Evolutionary conservation across 2,888 invertebrate species (phyloP).

Genomic region (Euplexia lucipara): DNA sequence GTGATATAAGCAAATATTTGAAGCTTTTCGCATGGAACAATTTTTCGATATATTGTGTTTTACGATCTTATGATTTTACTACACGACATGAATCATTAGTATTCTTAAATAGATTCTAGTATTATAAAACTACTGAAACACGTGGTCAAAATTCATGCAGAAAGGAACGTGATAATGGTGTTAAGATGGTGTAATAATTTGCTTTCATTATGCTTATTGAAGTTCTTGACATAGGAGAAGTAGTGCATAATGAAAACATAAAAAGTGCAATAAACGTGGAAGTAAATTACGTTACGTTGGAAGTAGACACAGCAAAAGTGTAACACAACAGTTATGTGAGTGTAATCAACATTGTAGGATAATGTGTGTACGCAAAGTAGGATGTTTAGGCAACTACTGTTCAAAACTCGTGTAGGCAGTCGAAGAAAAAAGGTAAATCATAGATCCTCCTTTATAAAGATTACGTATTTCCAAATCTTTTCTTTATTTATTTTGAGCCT

Average conservation of each 20-base stretch:
- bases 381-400: constrained; percentile 54
- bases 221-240: constrained; percentile 21
- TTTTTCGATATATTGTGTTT: constrained; percentile 21
- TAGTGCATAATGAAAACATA: constrained; percentile 39
- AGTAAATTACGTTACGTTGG: constrained; percentile 8
- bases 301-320: constrained; percentile 49
- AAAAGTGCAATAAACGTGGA: constrained; percentile 38
- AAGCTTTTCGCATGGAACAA: constrained; percentile 44
- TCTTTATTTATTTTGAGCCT: constrained; percentile 2
- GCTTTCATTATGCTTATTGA: constrained; percentile 19
- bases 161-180: constrained; percentile 7
- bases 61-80: constrained; percentile 22
- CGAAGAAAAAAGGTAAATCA: constrained; percentile 55
- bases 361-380: constrained; percentile 60
- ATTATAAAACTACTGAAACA: constrained; percentile 31
- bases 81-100: constrained; percentile 18
- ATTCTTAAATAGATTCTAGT: constrained; percentile 25
- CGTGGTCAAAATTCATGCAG: constrained; percentile 40
- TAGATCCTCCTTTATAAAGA: neutral
- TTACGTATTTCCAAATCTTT: too few relatives aligned
- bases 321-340: constrained; percentile 48
- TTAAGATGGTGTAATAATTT: constrained; percentile 18
- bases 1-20: constrained; percentile 61
- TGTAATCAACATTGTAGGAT: constrained; percentile 56
- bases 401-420: constrained; percentile 53